Conservation (phyloP, 2,888 invertebrate genomes). For the Mythimna lalbum region DNA sequence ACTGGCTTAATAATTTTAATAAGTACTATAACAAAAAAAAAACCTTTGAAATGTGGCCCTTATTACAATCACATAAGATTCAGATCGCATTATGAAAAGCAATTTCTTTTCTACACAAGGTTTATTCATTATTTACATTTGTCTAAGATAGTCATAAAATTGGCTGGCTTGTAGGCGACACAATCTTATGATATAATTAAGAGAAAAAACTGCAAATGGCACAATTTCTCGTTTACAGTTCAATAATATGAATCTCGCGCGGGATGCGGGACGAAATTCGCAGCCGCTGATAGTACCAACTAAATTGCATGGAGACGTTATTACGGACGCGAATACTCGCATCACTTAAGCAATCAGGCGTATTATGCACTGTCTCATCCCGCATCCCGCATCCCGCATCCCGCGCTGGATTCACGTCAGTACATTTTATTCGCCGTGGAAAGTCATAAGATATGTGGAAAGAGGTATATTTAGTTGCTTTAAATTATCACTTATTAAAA, state of each 20-base stretch:
- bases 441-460: too few species aligned
- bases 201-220: neutral
- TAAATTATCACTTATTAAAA: constrained; percentile 19
- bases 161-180: neutral
- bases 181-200: neutral
- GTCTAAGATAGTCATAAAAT: neutral
- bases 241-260: neutral
- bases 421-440: too few species aligned
- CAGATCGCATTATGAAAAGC: neutral
- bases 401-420: too few species aligned
- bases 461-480: neutral
- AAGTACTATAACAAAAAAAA: neutral
- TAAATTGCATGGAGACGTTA: neutral
- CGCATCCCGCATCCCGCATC: too few species aligned
- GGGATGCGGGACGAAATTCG: neutral
- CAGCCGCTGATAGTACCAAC: neutral
- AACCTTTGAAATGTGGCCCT: neutral
- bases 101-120: neutral
- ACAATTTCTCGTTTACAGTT: neutral
- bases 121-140: neutral
- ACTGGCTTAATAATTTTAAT: neutral
- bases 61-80: neutral
- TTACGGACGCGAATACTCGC: neutral
- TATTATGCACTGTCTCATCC: too few species aligned
- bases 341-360: neutral